Evolutionary conservation across 1,140 invertebrate genomes (phyloP).

Genomic region (Zelostemma sp.): DNA sequence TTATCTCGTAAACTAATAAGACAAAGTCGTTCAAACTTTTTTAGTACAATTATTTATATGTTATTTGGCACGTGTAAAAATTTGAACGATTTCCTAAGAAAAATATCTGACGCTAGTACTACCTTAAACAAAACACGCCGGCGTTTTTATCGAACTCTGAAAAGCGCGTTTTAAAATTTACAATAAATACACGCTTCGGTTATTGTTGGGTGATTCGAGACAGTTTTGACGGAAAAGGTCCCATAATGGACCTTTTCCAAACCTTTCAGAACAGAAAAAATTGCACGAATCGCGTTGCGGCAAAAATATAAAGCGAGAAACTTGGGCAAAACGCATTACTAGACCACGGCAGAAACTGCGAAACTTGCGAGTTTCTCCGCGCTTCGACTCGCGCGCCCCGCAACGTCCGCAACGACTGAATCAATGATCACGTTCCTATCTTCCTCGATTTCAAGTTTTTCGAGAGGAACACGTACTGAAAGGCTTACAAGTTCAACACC

Average conservation of each 20-base stretch:
- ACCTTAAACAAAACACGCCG: too few relatives aligned
- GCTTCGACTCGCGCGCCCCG: too few relatives aligned
- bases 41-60: too few relatives aligned
- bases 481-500: constrained; percentile 38
- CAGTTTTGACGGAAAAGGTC: constrained; percentile 2
- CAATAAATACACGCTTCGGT: too few relatives aligned
- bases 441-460: constrained; percentile 42
- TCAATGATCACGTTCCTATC: constrained; percentile 50
- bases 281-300: constrained; percentile 25
- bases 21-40: too few relatives aligned
- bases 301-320: constrained; percentile 43
- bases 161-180: too few relatives aligned
- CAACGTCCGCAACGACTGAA: constrained; percentile 40
- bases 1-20: too few relatives aligned
- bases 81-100: too few relatives aligned
- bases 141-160: too few relatives aligned
- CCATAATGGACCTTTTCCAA: constrained; percentile 32
- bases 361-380: constrained; percentile 33
- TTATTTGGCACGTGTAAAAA: too few relatives aligned
- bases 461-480: constrained; percentile 36
- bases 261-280: constrained; percentile 34
- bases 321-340: constrained; percentile 42
- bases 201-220: too few relatives aligned
- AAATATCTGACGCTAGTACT: too few relatives aligned
- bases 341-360: constrained; percentile 24